These are phyloP conservation scores for Merops nubicus DNA, from an alignment of 2,113 vertebrate species.

Conservation along the genomic window DNA sequence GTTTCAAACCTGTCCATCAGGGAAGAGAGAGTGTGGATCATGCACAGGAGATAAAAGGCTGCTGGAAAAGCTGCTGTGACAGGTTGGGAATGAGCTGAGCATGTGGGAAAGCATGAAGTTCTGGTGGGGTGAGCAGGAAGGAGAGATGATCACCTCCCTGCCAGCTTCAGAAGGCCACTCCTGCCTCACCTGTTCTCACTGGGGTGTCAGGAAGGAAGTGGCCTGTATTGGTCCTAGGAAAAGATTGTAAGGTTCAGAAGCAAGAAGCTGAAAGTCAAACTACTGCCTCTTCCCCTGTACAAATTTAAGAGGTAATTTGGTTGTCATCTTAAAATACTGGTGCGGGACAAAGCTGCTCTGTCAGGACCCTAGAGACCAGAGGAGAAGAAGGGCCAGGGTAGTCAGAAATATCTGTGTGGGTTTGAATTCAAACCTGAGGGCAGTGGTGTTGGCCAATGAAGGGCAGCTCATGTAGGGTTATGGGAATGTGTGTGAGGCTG, in stretches of 20 bases:
- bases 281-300: background rate
- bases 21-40: background rate
- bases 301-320: background rate
- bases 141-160: accelerated
- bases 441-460: accelerated
- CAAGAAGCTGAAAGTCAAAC: background rate
- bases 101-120: background rate
- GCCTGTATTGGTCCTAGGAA: background rate
- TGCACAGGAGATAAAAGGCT: background rate
- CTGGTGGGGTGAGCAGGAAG: background rate
- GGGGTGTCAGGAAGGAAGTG: background rate
- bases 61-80: accelerated
- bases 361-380: background rate
- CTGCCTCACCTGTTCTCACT: background rate
- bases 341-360: background rate
- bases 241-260: background rate
- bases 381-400: background rate
- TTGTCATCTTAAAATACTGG: background rate
- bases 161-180: no score
- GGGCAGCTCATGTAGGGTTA: background rate
- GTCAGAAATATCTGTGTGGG: accelerated
- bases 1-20: accelerated
- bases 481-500: accelerated
- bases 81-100: background rate
- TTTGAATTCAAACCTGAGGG: background rate